Conservation (phyloP, 1,140 invertebrate genomes). For the Geopemphigus sp. region DNA sequence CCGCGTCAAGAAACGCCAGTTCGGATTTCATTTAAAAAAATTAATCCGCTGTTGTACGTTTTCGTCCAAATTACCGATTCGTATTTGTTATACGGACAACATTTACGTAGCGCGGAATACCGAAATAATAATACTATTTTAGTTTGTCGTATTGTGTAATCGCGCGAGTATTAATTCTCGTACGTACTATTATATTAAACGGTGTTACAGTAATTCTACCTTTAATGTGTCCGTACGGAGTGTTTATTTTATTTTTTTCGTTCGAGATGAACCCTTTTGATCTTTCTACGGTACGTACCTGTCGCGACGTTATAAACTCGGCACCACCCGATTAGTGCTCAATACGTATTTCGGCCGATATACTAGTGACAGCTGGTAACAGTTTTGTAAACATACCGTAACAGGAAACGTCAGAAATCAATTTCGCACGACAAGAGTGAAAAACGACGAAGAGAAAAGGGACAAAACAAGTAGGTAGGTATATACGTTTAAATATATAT, state of each 20-base stretch:
- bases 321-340: background rate
- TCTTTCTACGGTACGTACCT: background rate
- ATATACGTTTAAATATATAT: too few species aligned
- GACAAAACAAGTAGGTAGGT: background rate
- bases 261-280: background rate
- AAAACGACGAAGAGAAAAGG: constrained; percentile 6
- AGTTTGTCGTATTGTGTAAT: too few species aligned
- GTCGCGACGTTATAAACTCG: background rate
- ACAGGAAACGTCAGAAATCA: constrained; percentile 45
- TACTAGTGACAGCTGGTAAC: background rate
- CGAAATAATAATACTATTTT: too few species aligned
- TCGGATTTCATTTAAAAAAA: too few species aligned
- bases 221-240: background rate
- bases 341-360: background rate
- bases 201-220: background rate
- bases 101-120: too few species aligned
- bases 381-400: constrained; percentile 26
- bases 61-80: too few species aligned
- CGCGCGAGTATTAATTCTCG: too few species aligned
- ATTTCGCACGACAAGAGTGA: constrained; percentile 6
- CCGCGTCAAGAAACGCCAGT: too few species aligned
- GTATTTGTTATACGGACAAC: too few species aligned
- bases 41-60: too few species aligned
- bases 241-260: background rate
- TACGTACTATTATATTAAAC: too few species aligned